These are phyloP conservation scores for Thaumatotibia leucotreta DNA, from an alignment of 1,140 invertebrate species.

Conservation along the genomic window DNA sequence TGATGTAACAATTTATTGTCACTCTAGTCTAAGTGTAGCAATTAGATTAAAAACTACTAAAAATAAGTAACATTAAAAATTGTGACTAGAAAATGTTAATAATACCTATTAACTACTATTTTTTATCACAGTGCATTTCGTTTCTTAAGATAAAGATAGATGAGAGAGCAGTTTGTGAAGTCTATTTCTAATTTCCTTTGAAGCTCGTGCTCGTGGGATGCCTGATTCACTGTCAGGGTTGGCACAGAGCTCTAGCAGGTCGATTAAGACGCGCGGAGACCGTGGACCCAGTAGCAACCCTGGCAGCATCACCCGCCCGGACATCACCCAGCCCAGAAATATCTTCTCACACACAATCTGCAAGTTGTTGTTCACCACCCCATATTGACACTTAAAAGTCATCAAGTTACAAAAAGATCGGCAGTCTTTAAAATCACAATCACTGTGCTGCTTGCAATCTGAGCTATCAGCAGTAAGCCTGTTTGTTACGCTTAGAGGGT, in stretches of 20 bases:
- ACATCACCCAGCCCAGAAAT: constrained; percentile 79
- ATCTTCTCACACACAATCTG: constrained; percentile 81
- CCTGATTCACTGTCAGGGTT: constrained; percentile 68
- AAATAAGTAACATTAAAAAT: constrained; percentile 8
- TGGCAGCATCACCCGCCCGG: constrained; percentile 78
- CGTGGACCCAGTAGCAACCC: constrained; percentile 78
- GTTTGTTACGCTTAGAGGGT: constrained; percentile 66
- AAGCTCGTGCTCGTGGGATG: constrained; percentile 49
- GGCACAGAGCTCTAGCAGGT: constrained; percentile 77
- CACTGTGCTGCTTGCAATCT: constrained; percentile 77
- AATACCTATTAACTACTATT: not conserved
- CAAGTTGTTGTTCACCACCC: constrained; percentile 80
- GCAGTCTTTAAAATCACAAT: constrained; percentile 83
- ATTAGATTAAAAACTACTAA: constrained; percentile 3
- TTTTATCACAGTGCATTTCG: not conserved
- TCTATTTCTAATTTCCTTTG: constrained; percentile 19
- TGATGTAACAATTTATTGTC: not conserved
- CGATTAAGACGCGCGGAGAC: constrained; percentile 75
- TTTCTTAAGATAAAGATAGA: not conserved
- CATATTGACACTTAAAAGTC: constrained; percentile 71
- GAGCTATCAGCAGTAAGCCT: constrained; percentile 57
- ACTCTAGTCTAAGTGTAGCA: not conserved
- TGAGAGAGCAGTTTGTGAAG: constrained; percentile 9
- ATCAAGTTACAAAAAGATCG: constrained; percentile 76
- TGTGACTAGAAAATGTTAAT: constrained; percentile 7